phyloP scores from a whole-genome alignment of 2,797 vertebrate genomes.

The Bryconaethiops microstoma region DNA sequence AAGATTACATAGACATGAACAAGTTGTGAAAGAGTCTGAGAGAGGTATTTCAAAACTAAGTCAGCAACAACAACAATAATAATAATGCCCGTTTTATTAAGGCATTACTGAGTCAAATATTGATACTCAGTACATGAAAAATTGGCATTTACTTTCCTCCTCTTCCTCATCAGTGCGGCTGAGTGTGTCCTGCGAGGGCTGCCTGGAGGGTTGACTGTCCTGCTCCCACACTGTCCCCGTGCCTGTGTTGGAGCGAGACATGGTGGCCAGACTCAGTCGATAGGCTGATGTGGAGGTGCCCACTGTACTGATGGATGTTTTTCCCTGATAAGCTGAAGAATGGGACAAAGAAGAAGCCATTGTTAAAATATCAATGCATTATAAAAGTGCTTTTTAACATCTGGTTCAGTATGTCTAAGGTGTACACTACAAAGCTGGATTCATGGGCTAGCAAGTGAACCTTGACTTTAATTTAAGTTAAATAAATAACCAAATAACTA shows the following conservation, averaged over 20 bases:
- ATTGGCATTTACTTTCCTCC: conserved; percentile 89
- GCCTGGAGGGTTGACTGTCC: conserved; percentile 96
- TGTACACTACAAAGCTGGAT: background rate
- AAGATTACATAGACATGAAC: too few species aligned
- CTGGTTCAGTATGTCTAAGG: background rate
- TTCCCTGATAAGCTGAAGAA: conserved; percentile 93
- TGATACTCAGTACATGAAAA: background rate
- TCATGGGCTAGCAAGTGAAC: background rate
- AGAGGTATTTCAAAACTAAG: background rate
- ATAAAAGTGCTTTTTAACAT: background rate
- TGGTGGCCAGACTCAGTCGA: conserved; percentile 94
- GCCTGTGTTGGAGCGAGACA: conserved; percentile 98
- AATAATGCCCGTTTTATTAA: background rate
- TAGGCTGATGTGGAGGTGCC: conserved; percentile 97
- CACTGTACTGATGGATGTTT: conserved; percentile 96
- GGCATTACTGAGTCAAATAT: conserved; percentile 1
- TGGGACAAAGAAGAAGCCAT: background rate
- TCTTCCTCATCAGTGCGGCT: conserved; percentile 97
- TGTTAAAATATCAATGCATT: background rate
- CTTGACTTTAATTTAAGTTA: too few species aligned
- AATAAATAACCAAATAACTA: too few species aligned
- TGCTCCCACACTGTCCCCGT: conserved; percentile 98
- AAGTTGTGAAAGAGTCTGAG: too few species aligned
- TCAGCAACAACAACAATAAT: background rate
- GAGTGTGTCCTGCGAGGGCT: conserved; percentile 95